These are phyloP conservation scores for Hypolimnas misippus DNA, from an alignment of 2,888 invertebrate genomes.

Conservation along the genomic window DNA sequence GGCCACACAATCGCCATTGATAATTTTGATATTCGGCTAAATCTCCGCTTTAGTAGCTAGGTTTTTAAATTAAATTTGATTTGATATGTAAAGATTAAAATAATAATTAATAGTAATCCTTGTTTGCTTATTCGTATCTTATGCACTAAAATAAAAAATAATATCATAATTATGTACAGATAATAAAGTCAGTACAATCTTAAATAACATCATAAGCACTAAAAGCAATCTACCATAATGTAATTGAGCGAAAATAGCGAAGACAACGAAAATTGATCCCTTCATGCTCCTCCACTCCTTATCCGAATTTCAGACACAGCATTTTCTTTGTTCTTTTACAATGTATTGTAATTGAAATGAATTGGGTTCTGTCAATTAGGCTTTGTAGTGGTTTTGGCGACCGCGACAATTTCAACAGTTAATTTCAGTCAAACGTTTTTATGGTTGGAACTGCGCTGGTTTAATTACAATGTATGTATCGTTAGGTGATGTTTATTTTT, in stretches of 20 bases:
- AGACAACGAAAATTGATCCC: neutral
- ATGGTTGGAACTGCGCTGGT: neutral
- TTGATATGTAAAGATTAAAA: too few relatives aligned
- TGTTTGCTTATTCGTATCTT: neutral
- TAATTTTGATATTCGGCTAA: too few relatives aligned
- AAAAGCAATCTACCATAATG: neutral
- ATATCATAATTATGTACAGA: too few relatives aligned
- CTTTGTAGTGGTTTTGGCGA: constrained; percentile 30
- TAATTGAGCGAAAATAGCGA: neutral
- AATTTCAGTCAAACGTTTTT: constrained; percentile 18
- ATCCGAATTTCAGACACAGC: constrained; percentile 12
- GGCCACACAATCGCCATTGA: too few relatives aligned
- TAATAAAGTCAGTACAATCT: too few relatives aligned
- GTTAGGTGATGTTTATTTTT: neutral
- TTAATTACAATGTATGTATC: constrained; percentile 16
- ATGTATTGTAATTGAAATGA: constrained; percentile 26
- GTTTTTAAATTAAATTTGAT: too few relatives aligned
- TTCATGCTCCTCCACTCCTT: neutral
- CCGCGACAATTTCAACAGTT: constrained; percentile 21
- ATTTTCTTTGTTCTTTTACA: constrained; percentile 28
- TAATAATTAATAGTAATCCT: neutral
- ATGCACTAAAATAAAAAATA: too few relatives aligned
- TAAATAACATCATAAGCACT: neutral
- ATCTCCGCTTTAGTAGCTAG: too few relatives aligned
- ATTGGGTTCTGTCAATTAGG: constrained; percentile 31